Evolutionary conservation across 2,888 invertebrate species (phyloP).

Genomic region (Bruchidius siliquastri): DNA sequence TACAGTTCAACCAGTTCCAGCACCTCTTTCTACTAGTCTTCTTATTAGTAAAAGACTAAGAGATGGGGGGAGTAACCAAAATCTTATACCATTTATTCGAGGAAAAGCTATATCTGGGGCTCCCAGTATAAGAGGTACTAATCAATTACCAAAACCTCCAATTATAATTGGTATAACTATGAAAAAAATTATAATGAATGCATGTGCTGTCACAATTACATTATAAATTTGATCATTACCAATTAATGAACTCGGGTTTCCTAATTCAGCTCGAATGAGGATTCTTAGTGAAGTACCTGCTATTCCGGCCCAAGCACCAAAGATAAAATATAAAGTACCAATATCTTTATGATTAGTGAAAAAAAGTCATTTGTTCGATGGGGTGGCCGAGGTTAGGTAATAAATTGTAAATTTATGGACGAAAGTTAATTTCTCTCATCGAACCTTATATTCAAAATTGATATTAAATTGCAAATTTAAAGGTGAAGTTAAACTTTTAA

Average conservation of each 20-base stretch:
- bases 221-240: slow-evolving; percentile 47
- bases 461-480: slow-evolving; percentile 62
- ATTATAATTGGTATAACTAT: slow-evolving; percentile 65
- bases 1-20: slow-evolving; percentile 71
- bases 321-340: slow-evolving; percentile 58
- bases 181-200: slow-evolving; percentile 74
- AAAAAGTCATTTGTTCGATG: slow-evolving; percentile 63
- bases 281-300: slow-evolving; percentile 66
- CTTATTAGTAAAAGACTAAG: slow-evolving; percentile 55
- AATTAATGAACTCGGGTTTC: slow-evolving; percentile 44
- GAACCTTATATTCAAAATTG: slow-evolving; percentile 55
- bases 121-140: slow-evolving; percentile 71
- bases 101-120: slow-evolving; percentile 79
- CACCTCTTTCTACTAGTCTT: slow-evolving; percentile 63
- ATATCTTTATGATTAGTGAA: slow-evolving; percentile 72
- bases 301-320: slow-evolving; percentile 65
- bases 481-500: slow-evolving; percentile 48
- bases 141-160: slow-evolving; percentile 81
- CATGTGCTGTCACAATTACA: slow-evolving; percentile 73
- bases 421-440: slow-evolving; percentile 50
- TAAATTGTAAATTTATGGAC: slow-evolving; percentile 64
- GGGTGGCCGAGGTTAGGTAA: slow-evolving; percentile 58
- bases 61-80: slow-evolving; percentile 71
- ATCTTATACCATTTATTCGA: slow-evolving; percentile 81
- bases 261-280: slow-evolving; percentile 69